Conservation (phyloP, 2,113 vertebrate species). For the Catharus fuscescens region DNA sequence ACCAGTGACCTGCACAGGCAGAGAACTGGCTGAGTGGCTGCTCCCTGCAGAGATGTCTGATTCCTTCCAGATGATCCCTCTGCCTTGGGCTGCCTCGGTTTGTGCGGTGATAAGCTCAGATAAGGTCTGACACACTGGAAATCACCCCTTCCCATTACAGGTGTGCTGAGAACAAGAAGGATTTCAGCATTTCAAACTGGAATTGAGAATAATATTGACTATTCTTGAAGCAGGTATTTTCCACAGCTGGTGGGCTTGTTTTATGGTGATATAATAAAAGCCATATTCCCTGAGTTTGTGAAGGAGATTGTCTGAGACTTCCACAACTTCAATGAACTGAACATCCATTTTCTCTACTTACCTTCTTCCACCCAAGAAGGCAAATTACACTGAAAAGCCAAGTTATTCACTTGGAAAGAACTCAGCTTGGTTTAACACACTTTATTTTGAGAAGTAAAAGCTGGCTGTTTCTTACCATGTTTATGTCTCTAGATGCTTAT, state of each 20-base stretch:
- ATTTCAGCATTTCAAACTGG: not conserved
- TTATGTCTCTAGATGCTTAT: not conserved
- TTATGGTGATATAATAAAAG: not conserved
- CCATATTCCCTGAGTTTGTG: not conserved
- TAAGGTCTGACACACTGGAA: not conserved
- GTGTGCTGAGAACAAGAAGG: not conserved
- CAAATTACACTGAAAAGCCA: not conserved
- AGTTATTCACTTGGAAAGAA: not conserved
- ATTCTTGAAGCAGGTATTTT: not conserved
- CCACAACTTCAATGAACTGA: not conserved
- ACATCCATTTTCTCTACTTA: not conserved
- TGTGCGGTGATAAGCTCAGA: accelerated
- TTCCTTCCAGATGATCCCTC: not conserved
- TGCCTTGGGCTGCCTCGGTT: accelerated
- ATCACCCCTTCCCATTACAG: not conserved
- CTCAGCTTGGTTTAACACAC: not conserved
- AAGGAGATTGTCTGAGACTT: not conserved
- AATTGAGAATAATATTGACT: not conserved
- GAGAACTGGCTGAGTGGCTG: not conserved
- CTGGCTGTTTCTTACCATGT: not conserved
- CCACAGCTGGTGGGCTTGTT: not conserved
- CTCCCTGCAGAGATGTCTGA: not conserved
- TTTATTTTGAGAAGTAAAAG: not conserved
- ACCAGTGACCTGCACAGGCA: not conserved
- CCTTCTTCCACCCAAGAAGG: not conserved